These are phyloP conservation scores for Rhincodon typus DNA, from an alignment of 2,797 vertebrate species.

Conservation along the genomic window DNA sequence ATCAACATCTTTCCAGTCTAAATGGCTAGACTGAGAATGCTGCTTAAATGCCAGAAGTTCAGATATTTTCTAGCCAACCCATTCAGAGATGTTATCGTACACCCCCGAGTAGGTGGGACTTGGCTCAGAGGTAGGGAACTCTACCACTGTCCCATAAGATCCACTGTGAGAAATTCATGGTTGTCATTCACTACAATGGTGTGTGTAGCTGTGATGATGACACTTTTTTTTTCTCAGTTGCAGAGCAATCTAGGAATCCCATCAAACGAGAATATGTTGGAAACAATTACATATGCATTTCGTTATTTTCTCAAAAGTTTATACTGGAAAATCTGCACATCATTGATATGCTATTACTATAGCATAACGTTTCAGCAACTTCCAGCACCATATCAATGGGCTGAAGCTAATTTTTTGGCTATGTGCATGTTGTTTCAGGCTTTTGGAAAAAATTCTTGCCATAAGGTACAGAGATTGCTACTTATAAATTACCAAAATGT, in stretches of 20 bases:
- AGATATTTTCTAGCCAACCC: no score
- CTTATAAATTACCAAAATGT: no score
- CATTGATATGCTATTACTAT: not conserved
- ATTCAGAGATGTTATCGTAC: no score
- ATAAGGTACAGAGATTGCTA: no score
- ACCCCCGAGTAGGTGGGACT: no score
- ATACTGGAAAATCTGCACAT: not conserved
- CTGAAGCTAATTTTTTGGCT: not conserved
- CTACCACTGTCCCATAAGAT: no score
- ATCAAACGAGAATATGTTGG: not conserved
- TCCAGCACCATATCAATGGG: not conserved
- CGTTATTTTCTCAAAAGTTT: not conserved
- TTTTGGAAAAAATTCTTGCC: no score
- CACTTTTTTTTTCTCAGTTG: not conserved
- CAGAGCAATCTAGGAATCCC: not conserved
- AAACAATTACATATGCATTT: not conserved
- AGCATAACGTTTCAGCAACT: not conserved
- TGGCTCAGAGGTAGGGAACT: no score
- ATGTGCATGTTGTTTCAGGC: no score
- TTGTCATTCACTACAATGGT: not conserved
- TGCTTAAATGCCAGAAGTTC: not conserved
- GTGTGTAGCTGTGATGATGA: not conserved
- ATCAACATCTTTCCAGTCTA: not conserved
- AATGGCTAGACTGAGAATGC: not conserved
- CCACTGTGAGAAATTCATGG: not conserved